phyloP scores from a whole-genome alignment of 2,113 vertebrate genomes.

The Plecotus auritus region DNA sequence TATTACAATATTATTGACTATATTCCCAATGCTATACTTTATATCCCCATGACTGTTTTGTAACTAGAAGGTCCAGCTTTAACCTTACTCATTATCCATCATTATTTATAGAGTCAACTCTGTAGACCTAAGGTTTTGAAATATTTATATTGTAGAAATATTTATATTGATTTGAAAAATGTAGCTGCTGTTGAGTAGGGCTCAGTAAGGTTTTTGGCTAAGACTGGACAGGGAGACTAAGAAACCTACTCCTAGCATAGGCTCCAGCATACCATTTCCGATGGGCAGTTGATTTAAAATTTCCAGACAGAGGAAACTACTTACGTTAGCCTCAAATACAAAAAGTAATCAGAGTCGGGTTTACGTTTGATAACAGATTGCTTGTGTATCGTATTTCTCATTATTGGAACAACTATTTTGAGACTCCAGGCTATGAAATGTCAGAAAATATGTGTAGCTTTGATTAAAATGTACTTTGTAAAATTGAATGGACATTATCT shows the following conservation, averaged over 20 bases:
- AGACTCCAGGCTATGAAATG: not conserved
- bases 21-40: not conserved
- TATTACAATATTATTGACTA: not conserved
- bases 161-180: conserved; percentile 19
- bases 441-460: not conserved
- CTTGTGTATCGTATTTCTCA: not conserved
- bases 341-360: not conserved
- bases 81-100: not conserved
- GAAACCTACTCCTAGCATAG: not conserved
- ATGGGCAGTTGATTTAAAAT: conserved; percentile 27
- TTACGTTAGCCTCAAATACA: not conserved
- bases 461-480: conserved; percentile 52
- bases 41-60: not conserved
- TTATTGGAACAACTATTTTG: not conserved
- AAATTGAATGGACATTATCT: not conserved
- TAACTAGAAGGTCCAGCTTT: not conserved
- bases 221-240: not conserved
- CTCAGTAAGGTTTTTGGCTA: conserved; percentile 1
- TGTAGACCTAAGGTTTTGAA: not conserved
- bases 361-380: conserved; percentile 10
- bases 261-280: not conserved
- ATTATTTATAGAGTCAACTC: not conserved
- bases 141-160: not conserved
- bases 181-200: conserved; percentile 5
- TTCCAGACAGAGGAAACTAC: not conserved